Base-by-base conservation (phyloP, 2,797 vertebrate species). In the Botia almorhae region DNA sequence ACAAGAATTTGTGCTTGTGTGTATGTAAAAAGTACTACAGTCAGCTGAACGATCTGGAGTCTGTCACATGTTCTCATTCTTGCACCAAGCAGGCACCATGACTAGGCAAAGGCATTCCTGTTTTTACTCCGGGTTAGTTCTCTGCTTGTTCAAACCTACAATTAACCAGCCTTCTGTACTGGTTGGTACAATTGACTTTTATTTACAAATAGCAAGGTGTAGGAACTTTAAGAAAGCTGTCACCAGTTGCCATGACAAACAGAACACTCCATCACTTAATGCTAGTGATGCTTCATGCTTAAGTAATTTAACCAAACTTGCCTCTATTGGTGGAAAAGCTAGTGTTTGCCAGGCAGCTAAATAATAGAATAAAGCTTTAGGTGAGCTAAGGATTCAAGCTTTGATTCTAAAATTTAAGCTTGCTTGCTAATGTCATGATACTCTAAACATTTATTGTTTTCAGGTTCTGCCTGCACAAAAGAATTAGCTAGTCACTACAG, bases 1-100 rank as follows among this genome's bases (percentile, higher is more conserved):
- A n/a, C n/a, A n/a, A n/a, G n/a, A n/a, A n/a, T n/a, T n/a, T n/a
- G n/a, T n/a, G n/a, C n/a, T n/a, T n/a, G n/a, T n/a, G n/a, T n/a
- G n/a, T n/a, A n/a, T n/a, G n/a, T n/a, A n/a, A 33, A 48, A 23
- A 61, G 86, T 87, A 86, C 76, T 89, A 87, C 90, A 87, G 83
- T 86, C 78, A 87, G 88, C 89, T 83, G 90, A 92, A 92, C 75
- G 85, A 87, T 92, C 90, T 92, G 90, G 88, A 92, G 89, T 89
- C 82, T 75, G 89, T 94, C 91, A 93, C 92, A 92, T 91, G 91
- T 89, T 91, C 89, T 88, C 92, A 93, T 93, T 94, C 92, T 88
- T 92, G 87, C 85, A 70, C 89, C 87, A 88, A 88, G 89, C 87
- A 88, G 88, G 90, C 88, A 86, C 91, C 89, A 87, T 89, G 87